Conservation (phyloP, 2,888 invertebrate species). For the Drosophila lutescens region DNA sequence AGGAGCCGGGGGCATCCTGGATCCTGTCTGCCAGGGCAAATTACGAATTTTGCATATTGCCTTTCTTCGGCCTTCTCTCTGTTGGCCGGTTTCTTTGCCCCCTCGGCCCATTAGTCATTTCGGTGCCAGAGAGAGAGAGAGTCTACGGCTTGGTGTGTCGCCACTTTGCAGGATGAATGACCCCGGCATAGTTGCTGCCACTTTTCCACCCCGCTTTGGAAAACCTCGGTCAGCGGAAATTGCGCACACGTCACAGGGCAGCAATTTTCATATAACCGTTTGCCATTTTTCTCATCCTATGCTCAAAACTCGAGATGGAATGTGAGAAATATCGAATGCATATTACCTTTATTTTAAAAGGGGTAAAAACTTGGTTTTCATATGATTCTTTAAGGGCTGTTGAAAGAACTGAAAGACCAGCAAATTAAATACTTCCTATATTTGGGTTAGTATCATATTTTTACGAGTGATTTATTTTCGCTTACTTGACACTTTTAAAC, state of each 20-base stretch:
- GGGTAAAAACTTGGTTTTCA: neutral
- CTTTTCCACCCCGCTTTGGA: slow-evolving; percentile 18
- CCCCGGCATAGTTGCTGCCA: slow-evolving; percentile 56
- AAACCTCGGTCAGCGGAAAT: slow-evolving; percentile 60
- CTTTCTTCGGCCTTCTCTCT: slow-evolving; percentile 42
- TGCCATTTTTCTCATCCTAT: slow-evolving; percentile 23
- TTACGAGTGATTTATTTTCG: neutral
- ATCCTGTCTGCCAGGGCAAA: slow-evolving; percentile 70
- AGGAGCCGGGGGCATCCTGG: neutral
- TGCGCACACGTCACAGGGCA: slow-evolving; percentile 68
- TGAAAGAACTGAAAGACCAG: no score
- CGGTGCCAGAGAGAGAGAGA: neutral
- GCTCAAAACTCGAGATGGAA: neutral
- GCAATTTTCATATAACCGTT: slow-evolving; percentile 50
- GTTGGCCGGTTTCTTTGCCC: slow-evolving; percentile 23
- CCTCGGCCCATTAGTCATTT: slow-evolving; percentile 70
- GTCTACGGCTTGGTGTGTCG: slow-evolving; percentile 73
- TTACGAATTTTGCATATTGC: slow-evolving; percentile 79
- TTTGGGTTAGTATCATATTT: neutral
- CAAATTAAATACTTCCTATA: no score
- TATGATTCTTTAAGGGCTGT: neutral
- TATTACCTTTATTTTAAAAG: neutral
- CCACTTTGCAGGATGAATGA: slow-evolving; percentile 79
- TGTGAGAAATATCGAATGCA: slow-evolving; percentile 7
- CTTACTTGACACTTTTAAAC: slow-evolving; percentile 14